These are phyloP conservation scores for Pungitius pungitius DNA, from an alignment of 2,113 vertebrate genomes.

Conservation along the genomic window DNA sequence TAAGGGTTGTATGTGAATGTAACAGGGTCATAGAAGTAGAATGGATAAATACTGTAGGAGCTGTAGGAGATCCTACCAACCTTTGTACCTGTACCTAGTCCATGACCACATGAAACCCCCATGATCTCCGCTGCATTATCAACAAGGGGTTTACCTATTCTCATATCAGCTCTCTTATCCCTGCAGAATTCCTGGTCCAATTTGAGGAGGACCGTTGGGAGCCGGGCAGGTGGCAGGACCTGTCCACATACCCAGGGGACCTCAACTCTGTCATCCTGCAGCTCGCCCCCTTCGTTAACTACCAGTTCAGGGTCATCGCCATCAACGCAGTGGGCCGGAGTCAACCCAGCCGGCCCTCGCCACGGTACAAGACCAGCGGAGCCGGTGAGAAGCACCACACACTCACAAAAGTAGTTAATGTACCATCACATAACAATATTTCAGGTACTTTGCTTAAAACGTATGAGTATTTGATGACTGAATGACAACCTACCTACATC, in stretches of 20 bases:
- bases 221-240: slow-evolving; percentile 87
- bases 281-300: slow-evolving; percentile 92
- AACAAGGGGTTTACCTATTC: neutral
- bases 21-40: neutral
- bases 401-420: neutral
- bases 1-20: neutral
- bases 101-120: neutral
- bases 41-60: neutral
- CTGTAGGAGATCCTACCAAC: neutral
- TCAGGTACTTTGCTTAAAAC: neutral
- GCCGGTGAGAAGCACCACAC: slow-evolving; percentile 80
- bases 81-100: neutral
- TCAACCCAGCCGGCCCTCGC: slow-evolving; percentile 86
- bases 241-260: slow-evolving; percentile 86
- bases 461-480: neutral
- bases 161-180: neutral
- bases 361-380: slow-evolving; percentile 90
- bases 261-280: slow-evolving; percentile 88
- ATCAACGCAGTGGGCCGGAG: slow-evolving; percentile 93
- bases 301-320: slow-evolving; percentile 94
- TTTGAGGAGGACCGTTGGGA: slow-evolving; percentile 91
- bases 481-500: neutral
- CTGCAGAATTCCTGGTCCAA: slow-evolving; percentile 89
- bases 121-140: neutral
- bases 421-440: neutral